A percentile compares a stretch with the other conserved stretches of the same genome.
These are phyloP conservation scores for Paedocypris sp. DNA, from an alignment of 2,113 vertebrate genomes.

Conservation along the genomic window DNA sequence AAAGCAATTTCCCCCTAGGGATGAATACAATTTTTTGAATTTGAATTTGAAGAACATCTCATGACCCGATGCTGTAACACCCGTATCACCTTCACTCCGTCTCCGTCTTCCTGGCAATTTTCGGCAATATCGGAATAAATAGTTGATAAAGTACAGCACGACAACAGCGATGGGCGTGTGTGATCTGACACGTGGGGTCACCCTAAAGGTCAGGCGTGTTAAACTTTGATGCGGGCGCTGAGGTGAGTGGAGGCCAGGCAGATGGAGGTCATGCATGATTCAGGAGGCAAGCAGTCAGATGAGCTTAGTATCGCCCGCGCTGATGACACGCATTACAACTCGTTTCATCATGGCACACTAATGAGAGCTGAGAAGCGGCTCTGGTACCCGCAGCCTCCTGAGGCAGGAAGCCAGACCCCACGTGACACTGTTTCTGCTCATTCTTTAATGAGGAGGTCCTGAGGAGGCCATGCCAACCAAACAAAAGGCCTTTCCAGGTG, in stretches of 20 bases:
- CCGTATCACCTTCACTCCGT: conserved; percentile 24
- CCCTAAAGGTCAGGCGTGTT: conserved; percentile 39
- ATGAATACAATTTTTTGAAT: too few species aligned
- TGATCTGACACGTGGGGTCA: background rate
- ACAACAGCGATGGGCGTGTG: too few species aligned
- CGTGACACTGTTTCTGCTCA: background rate
- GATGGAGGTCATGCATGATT: conserved; percentile 64
- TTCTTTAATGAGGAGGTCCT: background rate
- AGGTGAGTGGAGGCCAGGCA: conserved; percentile 34
- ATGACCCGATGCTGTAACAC: conserved; percentile 40
- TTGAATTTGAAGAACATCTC: too few species aligned
- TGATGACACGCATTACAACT: conserved; percentile 62
- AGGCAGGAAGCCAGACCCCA: conserved; percentile 8
- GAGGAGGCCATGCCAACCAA: background rate
- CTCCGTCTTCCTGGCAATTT: background rate
- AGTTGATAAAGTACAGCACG: background rate
- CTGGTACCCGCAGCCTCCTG: conserved; percentile 38
- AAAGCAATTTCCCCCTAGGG: too few species aligned
- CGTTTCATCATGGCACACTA: conserved; percentile 65
- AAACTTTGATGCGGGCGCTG: conserved; percentile 61
- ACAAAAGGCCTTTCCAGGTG: too few species aligned
- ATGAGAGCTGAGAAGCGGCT: conserved; percentile 57
- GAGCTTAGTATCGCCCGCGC: conserved; percentile 45
- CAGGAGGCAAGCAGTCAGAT: conserved; percentile 55
- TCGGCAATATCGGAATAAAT: background rate